Conservation (phyloP, 2,113 vertebrate genomes). For the Neolamprologus caudopunctatus region DNA sequence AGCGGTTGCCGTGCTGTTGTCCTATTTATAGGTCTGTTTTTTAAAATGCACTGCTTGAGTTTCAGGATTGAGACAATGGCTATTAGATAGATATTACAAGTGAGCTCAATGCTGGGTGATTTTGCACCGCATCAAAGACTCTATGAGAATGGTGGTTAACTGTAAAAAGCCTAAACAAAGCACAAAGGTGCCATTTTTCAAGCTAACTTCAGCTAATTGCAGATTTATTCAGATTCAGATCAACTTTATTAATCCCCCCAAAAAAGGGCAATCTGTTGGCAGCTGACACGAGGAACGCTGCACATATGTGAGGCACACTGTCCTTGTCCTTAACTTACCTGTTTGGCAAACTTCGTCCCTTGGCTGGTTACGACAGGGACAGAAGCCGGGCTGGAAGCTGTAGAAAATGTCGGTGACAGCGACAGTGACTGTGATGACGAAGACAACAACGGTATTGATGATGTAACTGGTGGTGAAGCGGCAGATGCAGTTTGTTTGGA, state of each 20-base stretch:
- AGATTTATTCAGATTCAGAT: neutral
- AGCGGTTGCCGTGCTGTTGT: constrained; percentile 58
- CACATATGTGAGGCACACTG: neutral
- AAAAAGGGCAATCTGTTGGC: neutral
- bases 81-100: constrained; percentile 51
- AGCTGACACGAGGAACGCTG: neutral
- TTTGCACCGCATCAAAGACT: neutral
- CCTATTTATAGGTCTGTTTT: constrained; percentile 66
- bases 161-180: neutral
- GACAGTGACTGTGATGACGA: constrained; percentile 18
- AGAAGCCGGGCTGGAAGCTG: constrained; percentile 11
- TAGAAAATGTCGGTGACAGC: constrained; percentile 14
- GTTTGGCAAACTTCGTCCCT: constrained; percentile 48
- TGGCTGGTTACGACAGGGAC: constrained; percentile 30
- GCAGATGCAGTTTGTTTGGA: constrained; percentile 51
- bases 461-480: constrained; percentile 25
- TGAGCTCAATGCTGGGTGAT: neutral
- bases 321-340: constrained; percentile 48
- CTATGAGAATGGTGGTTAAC: neutral
- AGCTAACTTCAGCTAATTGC: neutral
- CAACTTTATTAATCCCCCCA: neutral
- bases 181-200: neutral
- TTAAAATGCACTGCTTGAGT: constrained; percentile 49
- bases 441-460: constrained; percentile 18
- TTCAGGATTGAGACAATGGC: constrained; percentile 53